phyloP scores from a whole-genome alignment of 2,797 vertebrate species.

The Adelosebastes latens region DNA sequence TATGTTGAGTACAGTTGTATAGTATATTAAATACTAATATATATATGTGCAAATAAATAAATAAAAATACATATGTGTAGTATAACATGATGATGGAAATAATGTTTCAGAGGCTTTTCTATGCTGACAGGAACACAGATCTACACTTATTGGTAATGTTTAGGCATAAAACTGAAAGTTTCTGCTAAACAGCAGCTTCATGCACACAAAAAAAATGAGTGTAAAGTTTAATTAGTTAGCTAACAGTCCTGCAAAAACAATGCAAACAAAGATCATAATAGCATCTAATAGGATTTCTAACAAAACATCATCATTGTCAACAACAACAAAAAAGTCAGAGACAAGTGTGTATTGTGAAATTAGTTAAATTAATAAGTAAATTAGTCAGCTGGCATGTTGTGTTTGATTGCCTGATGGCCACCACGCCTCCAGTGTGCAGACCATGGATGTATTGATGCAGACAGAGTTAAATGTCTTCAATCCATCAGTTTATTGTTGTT shows the following conservation, averaged over 20 bases:
- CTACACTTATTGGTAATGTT: neutral
- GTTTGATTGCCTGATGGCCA: neutral
- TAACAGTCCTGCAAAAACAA: neutral
- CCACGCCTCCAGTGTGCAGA: neutral
- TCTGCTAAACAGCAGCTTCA: neutral
- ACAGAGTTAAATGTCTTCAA: rapidly evolving
- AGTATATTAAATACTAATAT: no score
- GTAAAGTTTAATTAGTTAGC: neutral
- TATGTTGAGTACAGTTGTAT: no score
- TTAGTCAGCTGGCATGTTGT: neutral
- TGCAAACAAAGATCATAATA: neutral
- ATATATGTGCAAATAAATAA: no score
- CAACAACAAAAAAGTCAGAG: no score
- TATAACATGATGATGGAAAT: neutral
- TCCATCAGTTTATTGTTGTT: neutral
- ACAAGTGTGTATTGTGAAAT: neutral
- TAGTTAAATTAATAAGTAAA: rapidly evolving
- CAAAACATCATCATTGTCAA: neutral
- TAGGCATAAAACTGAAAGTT: neutral
- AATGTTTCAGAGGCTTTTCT: neutral
- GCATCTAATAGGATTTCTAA: neutral
- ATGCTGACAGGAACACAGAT: neutral
- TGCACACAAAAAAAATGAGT: neutral
- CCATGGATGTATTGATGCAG: no score
- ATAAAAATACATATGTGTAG: neutral